Percentiles rank a stretch among this genome's conserved stretches.
Conservation (phyloP, 1,140 invertebrate species). For the Zaprionus inermis region DNA sequence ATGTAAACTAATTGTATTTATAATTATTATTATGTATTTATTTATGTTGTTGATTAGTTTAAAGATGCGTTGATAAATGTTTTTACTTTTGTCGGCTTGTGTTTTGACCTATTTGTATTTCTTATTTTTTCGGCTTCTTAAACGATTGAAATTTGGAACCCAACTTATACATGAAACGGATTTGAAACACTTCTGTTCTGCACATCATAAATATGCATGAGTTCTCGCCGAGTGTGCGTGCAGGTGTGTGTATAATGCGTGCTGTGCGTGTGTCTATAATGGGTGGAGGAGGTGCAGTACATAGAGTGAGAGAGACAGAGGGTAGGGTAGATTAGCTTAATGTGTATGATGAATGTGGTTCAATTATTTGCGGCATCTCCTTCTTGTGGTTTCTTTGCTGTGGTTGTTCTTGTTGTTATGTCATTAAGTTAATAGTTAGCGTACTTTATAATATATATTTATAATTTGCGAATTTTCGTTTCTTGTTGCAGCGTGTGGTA, state of each 20-base stretch:
- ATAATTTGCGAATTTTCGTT: slow-evolving; percentile 79
- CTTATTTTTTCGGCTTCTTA: slow-evolving; percentile 1
- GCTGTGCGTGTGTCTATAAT: neutral
- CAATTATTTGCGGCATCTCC: slow-evolving; percentile 33
- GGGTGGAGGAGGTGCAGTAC: neutral
- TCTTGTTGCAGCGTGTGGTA: slow-evolving; percentile 72
- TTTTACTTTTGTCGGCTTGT: slow-evolving; percentile 1
- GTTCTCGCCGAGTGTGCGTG: neutral
- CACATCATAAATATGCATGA: slow-evolving; percentile 20
- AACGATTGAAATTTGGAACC: slow-evolving; percentile 14
- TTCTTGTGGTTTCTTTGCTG: slow-evolving; percentile 32
- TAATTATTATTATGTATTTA: slow-evolving; percentile 35
- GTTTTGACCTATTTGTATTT: slow-evolving; percentile 2
- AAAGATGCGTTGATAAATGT: slow-evolving; percentile 42
- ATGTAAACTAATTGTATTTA: slow-evolving; percentile 78
- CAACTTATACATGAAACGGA: slow-evolving; percentile 15
- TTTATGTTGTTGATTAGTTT: slow-evolving; percentile 53
- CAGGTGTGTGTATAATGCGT: neutral
- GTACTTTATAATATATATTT: slow-evolving; percentile 80
- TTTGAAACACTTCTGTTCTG: slow-evolving; percentile 32
- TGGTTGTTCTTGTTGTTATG: slow-evolving; percentile 33
- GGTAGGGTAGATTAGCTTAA: neutral
- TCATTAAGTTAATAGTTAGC: slow-evolving; percentile 77
- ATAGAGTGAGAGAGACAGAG: neutral
- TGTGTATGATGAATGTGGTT: slow-evolving; percentile 25